Evolutionary conservation across 1,140 invertebrate species (phyloP).

Genomic region (Hyposmocoma kahamanoa): DNA sequence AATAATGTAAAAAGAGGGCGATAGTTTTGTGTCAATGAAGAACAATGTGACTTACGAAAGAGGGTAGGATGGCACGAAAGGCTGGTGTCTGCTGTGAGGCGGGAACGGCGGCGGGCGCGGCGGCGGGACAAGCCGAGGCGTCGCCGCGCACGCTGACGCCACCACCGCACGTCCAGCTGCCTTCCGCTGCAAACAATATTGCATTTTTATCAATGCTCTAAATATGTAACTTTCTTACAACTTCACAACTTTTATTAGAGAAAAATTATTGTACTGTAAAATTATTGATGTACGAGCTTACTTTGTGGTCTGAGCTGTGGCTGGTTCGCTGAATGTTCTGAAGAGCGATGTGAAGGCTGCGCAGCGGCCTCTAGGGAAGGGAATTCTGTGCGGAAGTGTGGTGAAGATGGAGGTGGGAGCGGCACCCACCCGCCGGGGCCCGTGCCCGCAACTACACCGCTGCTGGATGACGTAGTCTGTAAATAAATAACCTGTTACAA

Average conservation of each 20-base stretch:
- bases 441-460: conserved; percentile 38
- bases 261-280: background rate
- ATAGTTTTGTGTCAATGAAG: too few relatives aligned
- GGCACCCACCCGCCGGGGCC: conserved; percentile 73
- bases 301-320: conserved; percentile 70
- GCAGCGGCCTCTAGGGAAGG: conserved; percentile 79
- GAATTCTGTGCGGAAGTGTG: conserved; percentile 90
- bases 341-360: conserved; percentile 59
- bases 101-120: conserved; percentile 78
- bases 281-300: conserved; percentile 24
- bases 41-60: conserved; percentile 76
- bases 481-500: too few relatives aligned
- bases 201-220: background rate
- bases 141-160: conserved; percentile 74
- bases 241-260: background rate
- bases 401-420: conserved; percentile 79
- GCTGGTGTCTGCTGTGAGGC: conserved; percentile 73
- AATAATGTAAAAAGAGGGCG: too few relatives aligned
- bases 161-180: conserved; percentile 86
- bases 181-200: conserved; percentile 76
- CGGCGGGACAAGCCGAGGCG: conserved; percentile 77
- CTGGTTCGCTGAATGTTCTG: conserved; percentile 51
- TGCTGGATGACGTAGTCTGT: conserved; percentile 48
- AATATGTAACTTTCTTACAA: too few relatives aligned
- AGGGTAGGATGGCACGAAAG: conserved; percentile 83